Evolutionary conservation across 2,797 vertebrate species (phyloP).

Genomic region (Staurois parvus): DNA sequence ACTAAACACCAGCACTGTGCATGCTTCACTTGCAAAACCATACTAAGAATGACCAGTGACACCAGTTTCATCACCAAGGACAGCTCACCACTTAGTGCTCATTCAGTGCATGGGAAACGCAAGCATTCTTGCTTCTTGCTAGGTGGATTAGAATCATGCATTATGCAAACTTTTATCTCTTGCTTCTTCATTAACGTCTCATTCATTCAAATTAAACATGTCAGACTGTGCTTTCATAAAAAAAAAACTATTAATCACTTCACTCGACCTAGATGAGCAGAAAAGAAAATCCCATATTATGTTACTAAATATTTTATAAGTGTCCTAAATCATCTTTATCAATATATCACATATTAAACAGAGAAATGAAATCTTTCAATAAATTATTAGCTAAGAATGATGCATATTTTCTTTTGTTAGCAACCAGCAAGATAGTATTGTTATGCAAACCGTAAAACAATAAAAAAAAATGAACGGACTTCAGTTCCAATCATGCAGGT

Average conservation of each 20-base stretch:
- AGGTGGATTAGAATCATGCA: neutral
- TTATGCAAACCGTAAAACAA: neutral
- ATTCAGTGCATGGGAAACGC: neutral
- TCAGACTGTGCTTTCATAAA: neutral
- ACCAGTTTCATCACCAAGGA: constrained; percentile 51
- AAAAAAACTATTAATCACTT: neutral
- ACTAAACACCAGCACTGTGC: neutral
- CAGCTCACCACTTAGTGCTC: constrained; percentile 24
- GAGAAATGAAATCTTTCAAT: neutral
- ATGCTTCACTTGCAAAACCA: constrained; percentile 4
- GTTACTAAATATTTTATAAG: neutral
- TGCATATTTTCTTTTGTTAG: neutral
- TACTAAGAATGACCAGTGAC: neutral
- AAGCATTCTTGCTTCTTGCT: neutral
- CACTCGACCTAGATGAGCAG: neutral
- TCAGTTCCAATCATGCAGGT: neutral
- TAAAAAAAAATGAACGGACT: neutral
- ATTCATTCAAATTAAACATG: neutral
- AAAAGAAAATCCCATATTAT: neutral
- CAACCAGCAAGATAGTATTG: neutral
- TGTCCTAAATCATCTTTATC: neutral
- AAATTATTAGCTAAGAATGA: neutral
- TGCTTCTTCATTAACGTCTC: neutral
- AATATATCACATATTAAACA: neutral
- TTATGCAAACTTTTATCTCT: constrained; percentile 10